Evolutionary conservation across 2,113 vertebrate species (phyloP), one percentile per base, ranked within the genome.

Genomic region (Illadopsis cleaveri): DNA sequence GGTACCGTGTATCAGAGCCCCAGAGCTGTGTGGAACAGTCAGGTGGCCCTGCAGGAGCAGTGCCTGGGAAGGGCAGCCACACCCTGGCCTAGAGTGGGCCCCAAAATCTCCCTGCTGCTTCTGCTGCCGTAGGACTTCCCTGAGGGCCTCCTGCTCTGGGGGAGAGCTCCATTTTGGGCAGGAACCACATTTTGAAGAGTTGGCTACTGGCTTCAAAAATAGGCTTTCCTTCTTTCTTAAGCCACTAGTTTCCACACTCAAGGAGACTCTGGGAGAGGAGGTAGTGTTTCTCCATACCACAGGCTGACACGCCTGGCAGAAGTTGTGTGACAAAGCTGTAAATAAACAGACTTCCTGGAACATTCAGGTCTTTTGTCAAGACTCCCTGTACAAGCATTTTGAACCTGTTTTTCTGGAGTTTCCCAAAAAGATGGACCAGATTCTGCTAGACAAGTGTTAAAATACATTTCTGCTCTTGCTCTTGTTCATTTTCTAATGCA

Each of bases 81-180:
- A 8, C 45, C 5, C 28, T 15, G 7, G 10, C 25, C 53, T 3
- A 3, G 17, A 20, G 5, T 9, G 7, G 13, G 5, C 35, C 21
- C 6, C 37, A 25, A 24, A 35, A 31, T 19, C 35, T 53, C 17
- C 0, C 31, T 48, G 38, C 31, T 31, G 15, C 54, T 76, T 8
- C 58, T 44, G 33, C 45, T 60, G n/a, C 53, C 23, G 8, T 50
- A 10, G 45, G 3, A 2, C 40, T 68, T 70, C 45, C 50, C 12
- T 5, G 4, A 45, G 18, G 11, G 6, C 7, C 9, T 76, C 9
- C n/a, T 0, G 0, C 47, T 38, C 33, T 0, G 1, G 6, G 15
- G 7, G 2, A 57, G 9, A 58, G 23, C 65, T 82, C 38, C 16
- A 1, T 65, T 73, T 60, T 12, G 21, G 42, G 35, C 27, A 58